Percentiles rank a stretch among this genome's conserved stretches.
These are phyloP conservation scores for Chitala chitala DNA, from an alignment of 2,113 vertebrate genomes.

Conservation along the genomic window DNA sequence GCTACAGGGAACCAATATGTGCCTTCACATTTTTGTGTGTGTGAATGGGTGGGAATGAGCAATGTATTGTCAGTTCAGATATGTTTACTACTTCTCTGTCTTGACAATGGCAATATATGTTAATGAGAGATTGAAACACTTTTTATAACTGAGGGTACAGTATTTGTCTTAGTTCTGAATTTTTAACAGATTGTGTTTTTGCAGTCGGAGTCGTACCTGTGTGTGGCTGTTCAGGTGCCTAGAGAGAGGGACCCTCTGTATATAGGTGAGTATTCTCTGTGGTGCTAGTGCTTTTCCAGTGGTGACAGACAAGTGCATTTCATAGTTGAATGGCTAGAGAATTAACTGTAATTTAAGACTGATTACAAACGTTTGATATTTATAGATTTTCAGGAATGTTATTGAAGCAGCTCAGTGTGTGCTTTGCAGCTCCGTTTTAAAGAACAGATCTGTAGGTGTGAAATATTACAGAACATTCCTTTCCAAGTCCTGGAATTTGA, in stretches of 20 bases:
- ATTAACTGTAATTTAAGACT: too few species aligned
- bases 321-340: neutral
- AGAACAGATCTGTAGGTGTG: neutral
- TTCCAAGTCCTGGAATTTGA: neutral
- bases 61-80: too few species aligned
- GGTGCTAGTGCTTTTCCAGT: neutral
- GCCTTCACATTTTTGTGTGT: too few species aligned
- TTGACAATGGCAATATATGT: too few species aligned
- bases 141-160: constrained; percentile 4
- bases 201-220: constrained; percentile 92
- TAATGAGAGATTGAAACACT: constrained; percentile 12
- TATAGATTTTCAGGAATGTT: too few species aligned
- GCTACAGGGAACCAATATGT: too few species aligned
- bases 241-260: constrained; percentile 72
- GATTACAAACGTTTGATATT: too few species aligned
- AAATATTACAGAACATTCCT: neutral
- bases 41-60: too few species aligned
- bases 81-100: too few species aligned
- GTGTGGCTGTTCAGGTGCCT: constrained; percentile 77
- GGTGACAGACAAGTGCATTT: neutral
- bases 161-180: too few species aligned
- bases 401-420: too few species aligned
- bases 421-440: neutral
- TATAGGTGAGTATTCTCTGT: constrained; percentile 74
- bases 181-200: constrained; percentile 43